Base-by-base conservation (phyloP, 2,888 invertebrate species). In the Spisula solida region DNA sequence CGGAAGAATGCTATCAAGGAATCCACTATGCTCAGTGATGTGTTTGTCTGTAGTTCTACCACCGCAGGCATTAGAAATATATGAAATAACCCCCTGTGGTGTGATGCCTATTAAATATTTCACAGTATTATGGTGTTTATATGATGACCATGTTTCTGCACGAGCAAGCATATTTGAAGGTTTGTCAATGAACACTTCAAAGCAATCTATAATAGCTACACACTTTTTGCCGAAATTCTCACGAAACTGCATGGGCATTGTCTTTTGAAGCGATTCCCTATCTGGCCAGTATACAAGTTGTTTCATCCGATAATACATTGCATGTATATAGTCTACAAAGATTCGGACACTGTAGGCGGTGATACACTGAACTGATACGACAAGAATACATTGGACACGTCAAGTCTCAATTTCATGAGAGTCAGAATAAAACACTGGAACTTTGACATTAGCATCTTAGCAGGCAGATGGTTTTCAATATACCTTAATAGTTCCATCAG, bases 81-180 rank as follows among this genome's bases (percentile, higher is more conserved):
- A 88, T 1, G 86, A 88, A 0, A 89, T 70, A 25, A 31, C 79
- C 0, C 88, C 88, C 41, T 85, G 85, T 18, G 85, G 85, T 8
- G 85, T 85, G 20, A 90, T 82, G 12, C 90, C 88, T 25, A 90
- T 88, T 0, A 90, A 34, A 55, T 82, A 90, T 47, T 90, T 90
- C 0, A 85, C 56, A 18, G 89, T 87, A 41, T 90, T 55, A n/a
- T 90, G 89, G 81, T 85, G 87, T 47, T 90, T 90, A 51, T 90
- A 90, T 14, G 82, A 79, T 16, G 89, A 89, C 14, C 14, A 55
- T 14, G 55, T 55, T 55, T 55, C 12, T 1, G 16, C 14, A 55
- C 12, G 55, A 55, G 55, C 55, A 14, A 18, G 1, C 18, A 55
- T 18, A 18, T 14, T 1, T 29, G 70, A 70, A n/a, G 70, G 70